Evolutionary conservation across 1,140 invertebrate species (phyloP), one percentile per base, ranked within the genome.

Genomic region (Idris sp.): DNA sequence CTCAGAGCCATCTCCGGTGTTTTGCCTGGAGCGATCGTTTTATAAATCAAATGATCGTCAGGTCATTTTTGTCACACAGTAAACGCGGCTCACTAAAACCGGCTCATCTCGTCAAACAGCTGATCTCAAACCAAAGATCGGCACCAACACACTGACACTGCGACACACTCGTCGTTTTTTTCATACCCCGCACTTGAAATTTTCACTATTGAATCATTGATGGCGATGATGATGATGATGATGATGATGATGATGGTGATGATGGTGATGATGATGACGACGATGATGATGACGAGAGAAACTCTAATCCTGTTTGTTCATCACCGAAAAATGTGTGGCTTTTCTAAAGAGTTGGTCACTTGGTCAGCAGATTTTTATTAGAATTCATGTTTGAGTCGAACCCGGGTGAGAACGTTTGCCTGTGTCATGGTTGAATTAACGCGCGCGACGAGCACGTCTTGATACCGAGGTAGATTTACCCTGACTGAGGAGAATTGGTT

Each of bases 1-100:
- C 84, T 83, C 74, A 86, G 62, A 86, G 84, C 86, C 86, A 87
- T 88, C 79, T 86, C 86, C 81, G 71, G 31, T 80, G 51, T 76
- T 40, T 62, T 78, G 51, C 53, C 30, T 61, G 31, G 53, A 41
- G 68, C 43, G 65, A 44, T 16, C 77, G 78, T 78, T 78, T 76
- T 15, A 59, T 61, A 49, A 78, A 74, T 75, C 48, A 79, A 81
- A 80, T 76, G 10, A 78, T 64, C 64, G 74, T 73, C 64, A n/a
- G n/a, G n/a, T n/a, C n/a, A n/a, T n/a, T n/a, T n/a, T n/a, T n/a
- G n/a, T n/a, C n/a, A n/a, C n/a, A n/a, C n/a, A n/a, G n/a, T n/a
- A n/a, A n/a, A 53, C 26, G 13, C 30, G 48, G n/a, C 9, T 30
- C 44, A n/a, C 25, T 10, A 19, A 11, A 48, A 65, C 19, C 56